Base-by-base conservation (phyloP, 1,140 invertebrate species). In the Drosophila tsacasi region DNA sequence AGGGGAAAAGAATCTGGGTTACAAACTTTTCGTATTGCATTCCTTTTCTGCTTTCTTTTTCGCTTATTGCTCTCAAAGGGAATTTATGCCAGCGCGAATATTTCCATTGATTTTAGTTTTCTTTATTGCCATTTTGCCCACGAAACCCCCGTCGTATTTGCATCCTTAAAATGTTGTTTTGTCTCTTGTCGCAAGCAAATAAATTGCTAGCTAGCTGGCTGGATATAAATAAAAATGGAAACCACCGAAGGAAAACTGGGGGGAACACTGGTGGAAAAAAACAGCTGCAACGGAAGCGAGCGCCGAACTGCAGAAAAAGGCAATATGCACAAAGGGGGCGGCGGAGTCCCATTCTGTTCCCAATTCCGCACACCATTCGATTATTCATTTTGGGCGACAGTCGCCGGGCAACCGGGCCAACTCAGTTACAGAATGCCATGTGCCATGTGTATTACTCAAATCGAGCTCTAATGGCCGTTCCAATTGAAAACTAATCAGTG, bases 31-130 rank as follows among this genome's bases (percentile, higher is more conserved):
- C 58, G 37, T 58, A 71, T 59, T 55, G 46, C 55, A 72, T 35
- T 78, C 40, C 40, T 35, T 40, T 17, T 55, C 25, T 49, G 39
- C 32, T 76, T 69, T 55, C 65, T 66, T 79, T 58, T 23, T 27
- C 39, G 12, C 27, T 32, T 49, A 21, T 57, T 46, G 52, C 35
- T 9, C 57, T 60, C 57, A 55, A 87, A 87, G 73, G 69, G 78
- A 87, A 84, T 87, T 89, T 87, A 89, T 87, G 84, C 84, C 84
- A 87, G 57, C 62, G 81, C 77, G 81, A 87, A 87, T 86, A 77
- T 87, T 86, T 87, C 76, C 84, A 86, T 86, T 89, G 84, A 89
- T 87, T 87, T 89, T 78, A 68, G 81, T 78, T 64, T 83, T 81
- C 81, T 84, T 87, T 89, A 87, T 89, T 78, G 81, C 65, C 61